A percentile compares a stretch with the other conserved stretches of the same genome.
phyloP scores from a whole-genome alignment of 2,888 invertebrate genomes.

The Drosophila tripunctata region DNA sequence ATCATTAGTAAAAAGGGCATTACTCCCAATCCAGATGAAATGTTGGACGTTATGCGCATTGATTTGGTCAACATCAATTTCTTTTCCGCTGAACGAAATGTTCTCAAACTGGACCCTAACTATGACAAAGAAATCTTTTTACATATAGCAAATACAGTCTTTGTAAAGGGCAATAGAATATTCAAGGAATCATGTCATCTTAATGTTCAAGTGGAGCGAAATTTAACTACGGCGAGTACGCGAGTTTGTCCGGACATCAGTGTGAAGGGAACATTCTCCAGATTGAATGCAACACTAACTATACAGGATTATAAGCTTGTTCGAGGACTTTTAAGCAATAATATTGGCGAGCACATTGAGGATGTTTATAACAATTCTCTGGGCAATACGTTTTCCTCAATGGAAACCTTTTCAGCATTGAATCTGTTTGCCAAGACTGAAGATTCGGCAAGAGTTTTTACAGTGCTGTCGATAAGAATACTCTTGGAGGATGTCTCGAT shows the following conservation, averaged over 20 bases:
- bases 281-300: slow-evolving; percentile 92
- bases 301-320: slow-evolving; percentile 94
- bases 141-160: slow-evolving; percentile 81
- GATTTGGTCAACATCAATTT: slow-evolving; percentile 89
- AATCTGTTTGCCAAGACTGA: slow-evolving; percentile 62
- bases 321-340: slow-evolving; percentile 93
- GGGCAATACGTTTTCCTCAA: slow-evolving; percentile 75
- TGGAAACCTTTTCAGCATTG: slow-evolving; percentile 77
- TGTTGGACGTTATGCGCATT: slow-evolving; percentile 88
- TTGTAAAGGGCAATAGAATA: slow-evolving; percentile 87
- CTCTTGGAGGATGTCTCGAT: slow-evolving; percentile 94
- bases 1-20: slow-evolving; percentile 75
- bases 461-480: slow-evolving; percentile 90
- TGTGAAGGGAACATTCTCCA: slow-evolving; percentile 93
- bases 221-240: slow-evolving; percentile 87
- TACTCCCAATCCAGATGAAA: slow-evolving; percentile 71
- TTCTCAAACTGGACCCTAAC: slow-evolving; percentile 42
- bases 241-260: slow-evolving; percentile 91
- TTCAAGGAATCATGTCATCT: slow-evolving; percentile 93
- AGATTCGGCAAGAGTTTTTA: slow-evolving; percentile 87
- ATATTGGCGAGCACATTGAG: slow-evolving; percentile 94
- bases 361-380: slow-evolving; percentile 85
- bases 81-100: slow-evolving; percentile 86
- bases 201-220: slow-evolving; percentile 92
- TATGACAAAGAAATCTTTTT: slow-evolving; percentile 60